A percentile compares a stretch with the other conserved stretches of the same genome.
Conservation (phyloP, 2,797 vertebrate genomes). For the Danio choprae region DNA sequence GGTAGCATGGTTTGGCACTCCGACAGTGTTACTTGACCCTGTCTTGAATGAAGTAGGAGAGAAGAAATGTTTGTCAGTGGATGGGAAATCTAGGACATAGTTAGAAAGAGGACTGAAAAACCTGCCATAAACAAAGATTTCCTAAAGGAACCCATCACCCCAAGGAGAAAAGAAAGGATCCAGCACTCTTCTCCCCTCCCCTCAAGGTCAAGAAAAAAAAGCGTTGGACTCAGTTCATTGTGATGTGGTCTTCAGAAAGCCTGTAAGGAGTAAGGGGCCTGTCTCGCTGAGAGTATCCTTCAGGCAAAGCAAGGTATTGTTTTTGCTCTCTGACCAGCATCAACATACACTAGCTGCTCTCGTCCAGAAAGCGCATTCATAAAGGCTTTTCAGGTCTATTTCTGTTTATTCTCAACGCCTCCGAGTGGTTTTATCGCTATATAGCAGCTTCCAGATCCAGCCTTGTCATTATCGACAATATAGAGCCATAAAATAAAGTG, state of each 20-base stretch:
- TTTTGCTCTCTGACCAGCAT: slow-evolving; percentile 45
- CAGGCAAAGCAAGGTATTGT: slow-evolving; percentile 47
- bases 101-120: slow-evolving; percentile 43
- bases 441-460: slow-evolving; percentile 3
- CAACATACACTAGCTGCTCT: slow-evolving; percentile 31
- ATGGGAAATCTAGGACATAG: slow-evolving; percentile 29
- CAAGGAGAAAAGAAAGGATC: slow-evolving; percentile 37
- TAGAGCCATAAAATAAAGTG: slow-evolving; percentile 12
- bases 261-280: slow-evolving; percentile 22
- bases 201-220: slow-evolving; percentile 34
- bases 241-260: slow-evolving; percentile 37
- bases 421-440: slow-evolving; percentile 11
- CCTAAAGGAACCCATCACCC: slow-evolving; percentile 53
- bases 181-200: slow-evolving; percentile 22
- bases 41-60: background rate
- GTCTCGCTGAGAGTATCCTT: slow-evolving; percentile 34
- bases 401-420: slow-evolving; percentile 11
- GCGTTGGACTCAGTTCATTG: slow-evolving; percentile 46
- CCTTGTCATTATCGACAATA: slow-evolving; percentile 27
- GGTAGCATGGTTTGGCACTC: slow-evolving; percentile 3
- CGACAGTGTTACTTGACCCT: background rate
- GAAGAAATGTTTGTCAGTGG: background rate
- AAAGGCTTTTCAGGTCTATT: slow-evolving; percentile 27
- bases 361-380: background rate
- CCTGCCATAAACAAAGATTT: slow-evolving; percentile 51